Base-by-base conservation (phyloP, 2,113 vertebrate genomes). In the Engraulis encrasicolus region DNA sequence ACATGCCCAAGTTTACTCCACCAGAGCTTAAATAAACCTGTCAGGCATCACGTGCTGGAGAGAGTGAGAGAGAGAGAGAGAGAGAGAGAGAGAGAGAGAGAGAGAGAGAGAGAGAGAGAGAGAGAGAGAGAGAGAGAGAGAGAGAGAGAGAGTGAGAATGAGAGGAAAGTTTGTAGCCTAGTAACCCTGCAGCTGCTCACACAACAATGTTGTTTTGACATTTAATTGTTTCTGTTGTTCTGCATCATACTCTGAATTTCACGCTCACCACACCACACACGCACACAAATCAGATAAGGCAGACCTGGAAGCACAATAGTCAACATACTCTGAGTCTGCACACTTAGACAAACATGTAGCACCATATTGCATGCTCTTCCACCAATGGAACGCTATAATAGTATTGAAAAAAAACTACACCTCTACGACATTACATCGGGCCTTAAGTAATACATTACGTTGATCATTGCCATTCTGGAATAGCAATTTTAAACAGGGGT, bases 1-100 rank as follows among this genome's bases (percentile, higher is more conserved):
- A 90, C 86, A 87, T n/a, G n/a, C n/a, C n/a, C 86, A 34, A 40
- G 88, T 93, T 93, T 91, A 91, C 87, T 82, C 81, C 81, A 87
- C 36, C 48, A 37, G 77, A 87, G 84, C 85, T 92, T 87, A 89
- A 90, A 92, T 86, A 90, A 92, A 90, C 87, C 79, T 40, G 84
- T 82, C 83, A 23, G 34, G 37, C 82, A 71, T 23, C 23, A 9
- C 27, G 23, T 12, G 7, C 61, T 71, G 61, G 15, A 20, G 66
- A n/a, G 54, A 27, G 4, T 23, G 58, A 27, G 54, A n/a, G 54
- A 23, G 54, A n/a, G 54, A 7, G 7, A 7, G 6, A 23, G 23
- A 23, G 23, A 23, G 58, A 52, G 15, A 52, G 81, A 85, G 40
- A 4, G 50, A 78, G 54, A 18, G 23, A 89, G 86, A 87, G 6